Evolutionary conservation across 2,113 vertebrate genomes (phyloP).

Genomic region (Pholis gunnellus): DNA sequence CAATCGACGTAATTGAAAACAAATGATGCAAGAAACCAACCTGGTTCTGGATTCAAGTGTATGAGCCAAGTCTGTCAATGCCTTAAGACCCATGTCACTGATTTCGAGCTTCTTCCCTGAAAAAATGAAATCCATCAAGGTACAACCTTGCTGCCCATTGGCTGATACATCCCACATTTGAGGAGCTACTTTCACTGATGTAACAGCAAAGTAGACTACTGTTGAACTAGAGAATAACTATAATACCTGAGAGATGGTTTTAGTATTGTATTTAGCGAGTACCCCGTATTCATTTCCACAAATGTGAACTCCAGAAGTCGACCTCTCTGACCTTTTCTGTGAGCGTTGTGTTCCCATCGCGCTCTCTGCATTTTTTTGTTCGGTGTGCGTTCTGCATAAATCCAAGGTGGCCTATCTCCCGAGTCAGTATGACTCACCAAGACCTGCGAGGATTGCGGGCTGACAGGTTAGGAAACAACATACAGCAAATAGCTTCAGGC

Average conservation of each 20-base stretch:
- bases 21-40: background rate
- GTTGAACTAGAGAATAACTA: background rate
- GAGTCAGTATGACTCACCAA: slow-evolving; percentile 68
- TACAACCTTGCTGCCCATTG: background rate
- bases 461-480: slow-evolving; percentile 78
- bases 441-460: slow-evolving; percentile 75
- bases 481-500: slow-evolving; percentile 62
- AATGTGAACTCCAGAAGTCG: slow-evolving; percentile 2
- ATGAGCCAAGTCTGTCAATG: background rate
- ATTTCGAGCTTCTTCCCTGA: background rate
- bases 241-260: background rate
- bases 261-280: background rate
- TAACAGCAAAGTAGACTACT: background rate
- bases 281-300: background rate
- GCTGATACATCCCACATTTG: background rate
- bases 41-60: background rate
- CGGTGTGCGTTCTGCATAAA: slow-evolving; percentile 47
- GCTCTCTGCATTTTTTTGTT: slow-evolving; percentile 37
- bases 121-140: background rate
- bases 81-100: background rate
- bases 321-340: slow-evolving; percentile 39
- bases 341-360: slow-evolving; percentile 41
- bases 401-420: slow-evolving; percentile 64
- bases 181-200: background rate
- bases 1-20: slow-evolving; percentile 5